Conservation (phyloP, 2,888 invertebrate genomes). For the Drosophila melanosoma region DNA sequence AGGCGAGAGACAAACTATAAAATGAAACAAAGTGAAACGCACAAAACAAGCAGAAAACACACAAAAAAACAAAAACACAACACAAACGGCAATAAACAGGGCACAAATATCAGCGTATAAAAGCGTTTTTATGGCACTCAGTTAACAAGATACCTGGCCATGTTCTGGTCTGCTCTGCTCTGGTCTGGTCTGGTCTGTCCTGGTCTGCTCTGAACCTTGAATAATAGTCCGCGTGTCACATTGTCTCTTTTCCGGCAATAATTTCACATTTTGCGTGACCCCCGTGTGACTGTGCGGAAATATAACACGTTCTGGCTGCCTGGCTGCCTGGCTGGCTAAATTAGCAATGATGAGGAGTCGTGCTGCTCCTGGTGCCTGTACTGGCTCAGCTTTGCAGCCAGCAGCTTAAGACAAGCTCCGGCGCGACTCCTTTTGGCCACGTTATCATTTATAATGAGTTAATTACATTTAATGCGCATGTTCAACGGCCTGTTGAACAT, state of each 20-base stretch:
- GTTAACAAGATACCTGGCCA: slow-evolving; percentile 33
- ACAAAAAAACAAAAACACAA: slow-evolving; percentile 14
- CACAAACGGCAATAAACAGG: slow-evolving; percentile 25
- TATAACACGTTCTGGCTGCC: slow-evolving; percentile 56
- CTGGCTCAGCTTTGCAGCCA: slow-evolving; percentile 34
- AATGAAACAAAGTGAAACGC: slow-evolving; percentile 59
- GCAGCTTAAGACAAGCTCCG: slow-evolving; percentile 61
- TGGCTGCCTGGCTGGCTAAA: slow-evolving; percentile 47
- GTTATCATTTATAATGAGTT: slow-evolving; percentile 82
- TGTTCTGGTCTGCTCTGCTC: neutral
- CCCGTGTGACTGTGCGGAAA: slow-evolving; percentile 53
- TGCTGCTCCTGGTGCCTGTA: slow-evolving; percentile 16
- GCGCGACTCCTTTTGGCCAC: slow-evolving; percentile 62
- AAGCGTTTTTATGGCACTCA: slow-evolving; percentile 58
- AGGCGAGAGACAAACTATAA: slow-evolving; percentile 74
- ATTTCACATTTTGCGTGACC: slow-evolving; percentile 73
- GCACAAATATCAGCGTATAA: slow-evolving; percentile 65
- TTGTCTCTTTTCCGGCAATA: slow-evolving; percentile 74
- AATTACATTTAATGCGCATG: slow-evolving; percentile 81
- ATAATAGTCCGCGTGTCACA: slow-evolving; percentile 72
- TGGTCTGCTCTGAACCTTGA: slow-evolving; percentile 38
- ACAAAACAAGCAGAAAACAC: slow-evolving; percentile 12
- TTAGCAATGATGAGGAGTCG: slow-evolving; percentile 71
- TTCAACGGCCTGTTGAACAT: slow-evolving; percentile 80
- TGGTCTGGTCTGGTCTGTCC: slow-evolving; percentile 14